A percentile compares a stretch with the other conserved stretches of the same genome.
Evolutionary conservation across 2,113 vertebrate species (phyloP).

Genomic region (Hiodon tergisus): DNA sequence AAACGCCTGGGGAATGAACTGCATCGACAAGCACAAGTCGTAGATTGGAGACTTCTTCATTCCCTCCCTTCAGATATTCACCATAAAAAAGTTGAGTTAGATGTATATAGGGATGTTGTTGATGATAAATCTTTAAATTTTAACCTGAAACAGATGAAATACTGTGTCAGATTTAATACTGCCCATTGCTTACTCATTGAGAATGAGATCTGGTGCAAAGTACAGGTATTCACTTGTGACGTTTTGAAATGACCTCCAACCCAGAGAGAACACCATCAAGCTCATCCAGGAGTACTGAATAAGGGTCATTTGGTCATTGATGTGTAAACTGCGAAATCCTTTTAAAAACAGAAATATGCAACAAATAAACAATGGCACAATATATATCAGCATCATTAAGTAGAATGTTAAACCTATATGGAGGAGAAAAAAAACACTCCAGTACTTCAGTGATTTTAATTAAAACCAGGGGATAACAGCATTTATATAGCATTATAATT

Average conservation of each 20-base stretch:
- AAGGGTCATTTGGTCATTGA: conserved; percentile 96
- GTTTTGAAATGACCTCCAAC: conserved; percentile 93
- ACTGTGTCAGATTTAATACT: neutral
- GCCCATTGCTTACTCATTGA: conserved; percentile 84
- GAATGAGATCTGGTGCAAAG: conserved; percentile 90
- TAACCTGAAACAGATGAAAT: neutral
- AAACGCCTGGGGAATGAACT: conserved; percentile 93
- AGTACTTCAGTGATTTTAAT: no score
- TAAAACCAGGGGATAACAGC: no score
- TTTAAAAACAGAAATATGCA: conserved; percentile 18
- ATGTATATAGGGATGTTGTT: neutral
- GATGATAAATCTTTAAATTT: no score
- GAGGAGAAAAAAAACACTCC: no score
- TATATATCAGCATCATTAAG: neutral
- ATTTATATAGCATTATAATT: no score
- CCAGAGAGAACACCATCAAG: conserved; percentile 90
- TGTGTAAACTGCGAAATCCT: conserved; percentile 94
- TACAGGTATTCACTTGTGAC: conserved; percentile 88
- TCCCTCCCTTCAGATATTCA: conserved; percentile 68
- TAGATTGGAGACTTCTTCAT: conserved; percentile 91
- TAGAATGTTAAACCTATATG: no score
- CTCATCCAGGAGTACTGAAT: conserved; percentile 99
- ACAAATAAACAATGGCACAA: conserved; percentile 15
- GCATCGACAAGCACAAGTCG: conserved; percentile 89
- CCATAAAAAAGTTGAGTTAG: neutral